Evolutionary conservation across 1,140 invertebrate species (phyloP), one percentile per base, ranked within the genome.

Genomic region (Phocides pigmalion): DNA sequence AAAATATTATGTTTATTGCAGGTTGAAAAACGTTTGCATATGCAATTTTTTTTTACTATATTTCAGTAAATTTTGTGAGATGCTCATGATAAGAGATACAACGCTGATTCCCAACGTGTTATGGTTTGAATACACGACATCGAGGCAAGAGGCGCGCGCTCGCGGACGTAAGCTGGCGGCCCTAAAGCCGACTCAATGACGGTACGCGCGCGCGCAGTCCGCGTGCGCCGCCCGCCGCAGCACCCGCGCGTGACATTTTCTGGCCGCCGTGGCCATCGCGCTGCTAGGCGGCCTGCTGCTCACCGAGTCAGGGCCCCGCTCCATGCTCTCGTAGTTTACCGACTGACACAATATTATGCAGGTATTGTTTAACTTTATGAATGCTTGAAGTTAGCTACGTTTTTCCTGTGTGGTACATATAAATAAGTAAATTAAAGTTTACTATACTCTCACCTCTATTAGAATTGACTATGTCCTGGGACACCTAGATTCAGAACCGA

Each of bases 121-220:
- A 58, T 98, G 97, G 97, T 98, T 98, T 84, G 97, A 98, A 81
- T 98, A 98, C 82, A 97, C 96, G n/a, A 96, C 95, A 53, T 95
- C 95, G 49, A 90, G 97, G 64, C 95, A 96, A 74, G 97, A 98
- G 86, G 94, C 95, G 8, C 94, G 95, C 75, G 95, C 95, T 20
- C 93, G 96, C 76, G 95, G 96, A 47, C 93, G 97, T 69, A 98
- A 98, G 90, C 92, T 97, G 66, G 95, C 96, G 0, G 96, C 96
- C 6, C 95, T 97, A 93, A 98, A 98, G 92, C 87, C 89, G 41
- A 96, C 95, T 6, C 97, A 97, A 95, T 98, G 95, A 97, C 94
- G 93, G 92, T 92, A 72, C 68, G 66, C 70, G 49, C 64, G 71
- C 67, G 69, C 28, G 28, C 28, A 11, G 25, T 8, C 64, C 68